Base-by-base conservation (phyloP, 2,113 vertebrate genomes). In the Hepsetus odoe region DNA sequence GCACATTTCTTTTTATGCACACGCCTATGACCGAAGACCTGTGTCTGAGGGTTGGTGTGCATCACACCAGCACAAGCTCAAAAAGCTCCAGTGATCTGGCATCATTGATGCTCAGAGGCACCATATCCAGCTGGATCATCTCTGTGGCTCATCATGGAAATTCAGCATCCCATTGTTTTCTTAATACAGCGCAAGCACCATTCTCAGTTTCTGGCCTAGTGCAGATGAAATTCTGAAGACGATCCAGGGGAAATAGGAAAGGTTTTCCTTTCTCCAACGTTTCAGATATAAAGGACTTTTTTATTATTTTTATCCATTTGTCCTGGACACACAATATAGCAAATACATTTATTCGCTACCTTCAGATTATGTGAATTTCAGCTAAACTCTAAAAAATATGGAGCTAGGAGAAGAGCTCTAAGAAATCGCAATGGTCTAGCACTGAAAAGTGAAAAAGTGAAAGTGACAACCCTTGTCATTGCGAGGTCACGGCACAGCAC, bases 161-260 rank as follows among this genome's bases (percentile, higher is more conserved):
- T 80, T 42, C 62, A 80, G 65, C 75, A 72, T 76, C 69, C 42
- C 55, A 67, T 72, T 80, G 74, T 72, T 44, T 64, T 69, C 69
- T 28, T 40, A 32, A 26, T 61, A 18, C 32, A 51, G 74, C 42
- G 12, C 22, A 49, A 77, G 46, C 65, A 62, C 20, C 38, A 35
- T 66, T 72, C 56, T 59, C 72, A 11, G 22, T 55, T 61, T 30
- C 56, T 56, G 72, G 40, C 20, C 51, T 33, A 55, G 35, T n/a
- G n/a, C 38, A 44, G 42, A 44, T 16, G 13, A 11, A 14, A 11
- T 42, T 42, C 10, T 42, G 40, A 12, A 42, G 28, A 46, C 55
- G 65, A 40, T n/a, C n/a, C n/a, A n/a, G n/a, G n/a, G n/a, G n/a
- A n/a, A 38, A 28, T 18, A 79, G 72, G 81, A 82, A 55, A 32